Evolutionary conservation across 1,140 invertebrate species (phyloP).

Genomic region (Philotrypesis tridentata): DNA sequence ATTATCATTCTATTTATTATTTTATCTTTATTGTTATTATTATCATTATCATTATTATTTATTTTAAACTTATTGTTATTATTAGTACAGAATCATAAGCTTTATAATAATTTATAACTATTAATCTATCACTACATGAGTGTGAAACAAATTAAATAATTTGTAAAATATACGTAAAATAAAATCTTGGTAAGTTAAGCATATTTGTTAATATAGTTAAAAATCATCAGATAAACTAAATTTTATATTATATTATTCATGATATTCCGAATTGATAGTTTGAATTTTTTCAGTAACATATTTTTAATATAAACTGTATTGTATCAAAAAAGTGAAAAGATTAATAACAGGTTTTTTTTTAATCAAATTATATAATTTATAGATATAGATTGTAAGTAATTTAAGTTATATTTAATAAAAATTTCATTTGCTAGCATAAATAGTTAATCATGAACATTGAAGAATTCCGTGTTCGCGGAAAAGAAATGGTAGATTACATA

Average conservation of each 20-base stretch:
- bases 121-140: too few species aligned
- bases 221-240: too few species aligned
- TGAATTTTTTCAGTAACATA: too few species aligned
- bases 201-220: background rate
- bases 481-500: conserved; percentile 96
- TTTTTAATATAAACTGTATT: too few species aligned
- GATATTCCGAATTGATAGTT: too few species aligned
- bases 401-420: background rate
- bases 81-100: background rate
- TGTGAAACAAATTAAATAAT: too few species aligned
- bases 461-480: conserved; percentile 88
- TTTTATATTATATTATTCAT: too few species aligned
- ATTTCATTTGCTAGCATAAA: background rate
- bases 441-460: conserved; percentile 81
- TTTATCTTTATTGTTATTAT: background rate
- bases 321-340: too few species aligned
- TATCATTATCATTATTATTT: background rate
- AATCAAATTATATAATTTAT: background rate
- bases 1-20: background rate
- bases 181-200: background rate
- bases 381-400: background rate
- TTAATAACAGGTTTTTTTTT: too few species aligned
- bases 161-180: background rate
- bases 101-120: background rate
- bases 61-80: background rate